phyloP scores from a whole-genome alignment of 2,888 invertebrate genomes.

The Drosophila antonietae region DNA sequence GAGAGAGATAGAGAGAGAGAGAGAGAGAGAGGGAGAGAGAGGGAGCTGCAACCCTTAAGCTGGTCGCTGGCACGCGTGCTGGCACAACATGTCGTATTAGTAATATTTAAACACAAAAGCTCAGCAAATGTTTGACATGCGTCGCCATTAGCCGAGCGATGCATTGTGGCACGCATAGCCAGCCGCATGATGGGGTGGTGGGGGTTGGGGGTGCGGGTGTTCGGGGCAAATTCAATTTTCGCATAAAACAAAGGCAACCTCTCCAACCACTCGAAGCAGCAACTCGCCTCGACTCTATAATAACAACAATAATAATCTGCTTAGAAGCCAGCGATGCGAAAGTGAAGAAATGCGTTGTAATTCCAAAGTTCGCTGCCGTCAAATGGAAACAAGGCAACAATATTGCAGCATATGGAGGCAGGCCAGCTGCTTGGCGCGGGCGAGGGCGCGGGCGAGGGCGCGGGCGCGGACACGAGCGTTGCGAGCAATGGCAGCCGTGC shows the following conservation, averaged over 20 bases:
- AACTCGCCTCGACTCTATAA: constrained; percentile 28
- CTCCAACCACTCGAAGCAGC: neutral
- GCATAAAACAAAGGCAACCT: constrained; percentile 53
- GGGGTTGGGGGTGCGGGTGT: neutral
- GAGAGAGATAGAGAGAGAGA: neutral
- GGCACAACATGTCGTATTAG: constrained; percentile 77
- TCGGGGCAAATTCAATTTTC: constrained; percentile 68
- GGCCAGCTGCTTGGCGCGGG: neutral
- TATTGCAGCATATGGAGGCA: constrained; percentile 63
- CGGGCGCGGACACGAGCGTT: neutral
- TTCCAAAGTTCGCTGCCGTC: constrained; percentile 72
- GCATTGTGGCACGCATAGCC: constrained; percentile 71
- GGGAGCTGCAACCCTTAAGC: constrained; percentile 26
- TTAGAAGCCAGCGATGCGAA: constrained; percentile 76
- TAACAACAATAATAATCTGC: constrained; percentile 77
- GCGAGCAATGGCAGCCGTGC: constrained; percentile 19
- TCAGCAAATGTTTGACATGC: constrained; percentile 79
- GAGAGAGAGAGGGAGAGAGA: neutral
- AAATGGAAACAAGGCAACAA: constrained; percentile 61
- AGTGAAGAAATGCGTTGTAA: constrained; percentile 79
- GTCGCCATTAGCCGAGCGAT: constrained; percentile 71
- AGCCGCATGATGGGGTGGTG: neutral
- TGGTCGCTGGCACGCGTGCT: constrained; percentile 68
- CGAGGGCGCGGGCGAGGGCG: neutral
- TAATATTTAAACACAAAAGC: constrained; percentile 81